These are phyloP conservation scores for Amphipyra tragopoginis DNA, from an alignment of 2,888 invertebrate species.

Conservation along the genomic window DNA sequence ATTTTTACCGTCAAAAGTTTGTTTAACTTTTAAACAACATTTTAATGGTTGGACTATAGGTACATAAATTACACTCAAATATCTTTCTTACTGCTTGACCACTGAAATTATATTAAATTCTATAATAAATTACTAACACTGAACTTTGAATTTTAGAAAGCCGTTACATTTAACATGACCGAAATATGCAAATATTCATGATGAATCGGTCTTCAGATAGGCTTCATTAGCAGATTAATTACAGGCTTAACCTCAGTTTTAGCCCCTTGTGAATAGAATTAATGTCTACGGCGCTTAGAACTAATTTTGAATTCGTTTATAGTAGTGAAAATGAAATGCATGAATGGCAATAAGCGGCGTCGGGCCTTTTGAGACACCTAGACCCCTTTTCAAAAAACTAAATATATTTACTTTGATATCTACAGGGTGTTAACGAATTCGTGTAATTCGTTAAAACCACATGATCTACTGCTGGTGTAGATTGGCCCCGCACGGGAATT, in stretches of 20 bases:
- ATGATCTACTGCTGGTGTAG: no score
- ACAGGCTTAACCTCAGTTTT: background rate
- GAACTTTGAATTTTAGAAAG: slow-evolving; percentile 28
- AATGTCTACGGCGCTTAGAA: background rate
- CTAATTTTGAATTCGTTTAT: background rate
- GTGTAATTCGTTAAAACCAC: no score
- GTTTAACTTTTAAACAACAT: no score
- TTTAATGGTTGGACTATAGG: no score
- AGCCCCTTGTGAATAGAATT: slow-evolving; percentile 6
- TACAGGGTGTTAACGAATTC: no score
- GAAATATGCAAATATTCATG: slow-evolving; percentile 42
- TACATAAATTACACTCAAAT: background rate
- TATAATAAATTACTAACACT: slow-evolving; percentile 41
- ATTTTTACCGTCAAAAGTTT: no score
- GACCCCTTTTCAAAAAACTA: no score
- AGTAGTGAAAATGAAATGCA: background rate
- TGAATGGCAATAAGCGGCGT: no score
- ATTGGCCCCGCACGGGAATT: no score
- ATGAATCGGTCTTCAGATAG: slow-evolving; percentile 45
- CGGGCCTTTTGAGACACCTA: no score
- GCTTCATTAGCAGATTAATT: slow-evolving; percentile 34
- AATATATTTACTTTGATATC: no score
- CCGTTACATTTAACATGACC: slow-evolving; percentile 20
- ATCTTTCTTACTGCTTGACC: slow-evolving; percentile 2
- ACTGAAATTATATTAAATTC: slow-evolving; percentile 39